Conservation (phyloP, 2,888 invertebrate genomes). For the Conchocele bisecta region DNA sequence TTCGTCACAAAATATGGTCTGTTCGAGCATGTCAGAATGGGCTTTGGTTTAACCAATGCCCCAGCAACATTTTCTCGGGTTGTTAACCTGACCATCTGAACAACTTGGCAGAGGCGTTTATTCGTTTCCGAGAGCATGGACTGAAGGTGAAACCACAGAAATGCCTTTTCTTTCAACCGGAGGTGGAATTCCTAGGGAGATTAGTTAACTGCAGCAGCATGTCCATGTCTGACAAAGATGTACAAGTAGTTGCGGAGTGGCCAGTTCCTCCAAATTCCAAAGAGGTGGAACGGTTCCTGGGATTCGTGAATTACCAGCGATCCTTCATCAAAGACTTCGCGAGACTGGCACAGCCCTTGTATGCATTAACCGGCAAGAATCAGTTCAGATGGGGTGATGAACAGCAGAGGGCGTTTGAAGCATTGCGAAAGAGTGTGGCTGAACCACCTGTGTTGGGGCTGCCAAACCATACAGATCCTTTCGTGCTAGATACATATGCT, state of each 20-base stretch:
- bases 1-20: constrained; percentile 47
- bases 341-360: constrained; percentile 3
- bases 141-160: constrained; percentile 52
- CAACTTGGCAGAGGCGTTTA: too few species aligned
- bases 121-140: constrained; percentile 27
- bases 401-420: constrained; percentile 15
- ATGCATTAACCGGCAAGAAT: constrained; percentile 26
- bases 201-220: constrained; percentile 8
- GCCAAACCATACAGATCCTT: constrained; percentile 11
- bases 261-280: constrained; percentile 23
- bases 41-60: constrained; percentile 45
- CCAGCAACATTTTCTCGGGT: constrained; percentile 39
- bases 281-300: constrained; percentile 49
- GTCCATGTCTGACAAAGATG: constrained; percentile 1
- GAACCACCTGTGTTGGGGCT: constrained; percentile 13
- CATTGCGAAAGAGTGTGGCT: background rate
- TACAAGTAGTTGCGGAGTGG: constrained; percentile 31
- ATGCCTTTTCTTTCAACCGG: constrained; percentile 17
- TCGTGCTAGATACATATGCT: constrained; percentile 27
- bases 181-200: constrained; percentile 31
- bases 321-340: constrained; percentile 36
- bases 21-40: constrained; percentile 43
- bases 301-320: constrained; percentile 53
- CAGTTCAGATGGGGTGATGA: constrained; percentile 17
- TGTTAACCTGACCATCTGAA: too few species aligned